A percentile compares a stretch with the other conserved stretches of the same genome.
phyloP scores from a whole-genome alignment of 2,113 vertebrate species.

The Bubo blakistoni region DNA sequence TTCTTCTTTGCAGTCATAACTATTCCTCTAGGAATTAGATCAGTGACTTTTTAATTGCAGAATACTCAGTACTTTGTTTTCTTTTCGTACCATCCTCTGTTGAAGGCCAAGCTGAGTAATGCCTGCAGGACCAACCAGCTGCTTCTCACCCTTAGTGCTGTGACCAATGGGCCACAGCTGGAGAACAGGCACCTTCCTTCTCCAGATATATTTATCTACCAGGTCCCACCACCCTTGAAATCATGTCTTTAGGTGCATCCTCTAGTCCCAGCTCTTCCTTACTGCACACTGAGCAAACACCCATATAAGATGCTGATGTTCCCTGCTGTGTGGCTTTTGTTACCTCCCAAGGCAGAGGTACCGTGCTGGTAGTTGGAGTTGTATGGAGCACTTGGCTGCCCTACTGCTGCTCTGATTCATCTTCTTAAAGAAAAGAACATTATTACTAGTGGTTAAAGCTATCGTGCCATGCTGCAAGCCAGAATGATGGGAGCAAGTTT shows the following conservation, averaged over 20 bases:
- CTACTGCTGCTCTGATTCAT: background rate
- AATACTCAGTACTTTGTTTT: background rate
- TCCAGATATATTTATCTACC: rapidly evolving
- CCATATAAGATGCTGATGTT: rapidly evolving
- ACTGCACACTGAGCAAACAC: rapidly evolving
- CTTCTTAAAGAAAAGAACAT: background rate
- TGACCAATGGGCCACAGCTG: background rate
- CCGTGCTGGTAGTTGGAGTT: rapidly evolving
- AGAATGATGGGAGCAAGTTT: background rate
- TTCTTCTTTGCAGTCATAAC: background rate
- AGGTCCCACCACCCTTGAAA: background rate
- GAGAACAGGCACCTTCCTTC: background rate
- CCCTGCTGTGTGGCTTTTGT: no score
- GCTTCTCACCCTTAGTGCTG: background rate
- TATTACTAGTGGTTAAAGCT: background rate
- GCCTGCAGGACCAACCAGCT: background rate
- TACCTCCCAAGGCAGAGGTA: background rate
- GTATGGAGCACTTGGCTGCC: background rate
- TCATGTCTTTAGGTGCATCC: no score
- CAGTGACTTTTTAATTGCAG: background rate
- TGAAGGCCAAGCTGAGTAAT: background rate
- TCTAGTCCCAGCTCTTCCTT: background rate
- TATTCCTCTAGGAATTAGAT: background rate
- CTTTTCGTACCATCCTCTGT: background rate
- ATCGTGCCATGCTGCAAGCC: background rate